Evolutionary conservation across 1,140 invertebrate genomes (phyloP), one percentile per base, ranked within the genome.

Genomic region (Megalonaias nervosa): DNA sequence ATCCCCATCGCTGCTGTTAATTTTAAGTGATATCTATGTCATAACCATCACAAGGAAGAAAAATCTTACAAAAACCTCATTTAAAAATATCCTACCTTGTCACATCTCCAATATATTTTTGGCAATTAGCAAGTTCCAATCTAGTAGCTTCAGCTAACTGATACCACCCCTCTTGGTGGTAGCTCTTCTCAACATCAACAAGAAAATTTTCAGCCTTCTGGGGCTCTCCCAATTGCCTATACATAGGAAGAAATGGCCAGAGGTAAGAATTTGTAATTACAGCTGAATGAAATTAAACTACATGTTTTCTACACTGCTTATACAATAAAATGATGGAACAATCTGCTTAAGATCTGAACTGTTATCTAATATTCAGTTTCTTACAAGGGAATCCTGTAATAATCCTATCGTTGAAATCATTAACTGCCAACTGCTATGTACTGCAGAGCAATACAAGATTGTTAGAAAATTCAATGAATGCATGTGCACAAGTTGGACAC

Each of bases 121-220:
- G 97, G 85, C 96, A 97, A 67, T 95, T 93, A 0, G 96, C 95
- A n/a, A 98, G 91, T 84, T 97, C 94, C 6, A 96, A 89, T 76
- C 95, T 93, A 5, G 96, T 96, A 85, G 96, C 94, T 0, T 95
- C 95, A 12, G 94, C 95, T 19, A 98, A 91, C 60, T 94, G 92
- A 56, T 92, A 90, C 98, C 98, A 99, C 19, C 94, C 94, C 87
- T 99, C 97, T 74, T 95, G 93, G 82, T 94, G 93, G 83, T 96
- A 97, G 23, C 95, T 96, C 69, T 96, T 94, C 26, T 98, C 90
- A 0, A 96, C 94, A 89, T 98, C 97, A 16, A 94, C 93, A 3
- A 99, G 92, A 91, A 98, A 98, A 4, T 94, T 94, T 17, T 96
- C 94, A 0, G 97, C 95, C 90, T 98, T 97, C 77, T 95, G 93